phyloP scores from a whole-genome alignment of 2,888 invertebrate genomes.

The Drosophila birchii region DNA sequence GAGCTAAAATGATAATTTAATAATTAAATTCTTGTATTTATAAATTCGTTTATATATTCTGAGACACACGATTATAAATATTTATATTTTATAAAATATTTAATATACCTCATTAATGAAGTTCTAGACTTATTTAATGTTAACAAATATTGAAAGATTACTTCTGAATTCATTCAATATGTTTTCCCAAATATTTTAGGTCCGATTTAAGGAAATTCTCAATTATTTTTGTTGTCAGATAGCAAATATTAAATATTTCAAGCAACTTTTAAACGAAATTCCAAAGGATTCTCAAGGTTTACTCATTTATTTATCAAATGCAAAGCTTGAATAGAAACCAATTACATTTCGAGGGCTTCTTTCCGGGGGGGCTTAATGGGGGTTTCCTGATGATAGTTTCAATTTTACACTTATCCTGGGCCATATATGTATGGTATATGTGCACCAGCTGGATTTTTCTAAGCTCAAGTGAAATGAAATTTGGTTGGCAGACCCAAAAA shows the following conservation, averaged over 20 bases:
- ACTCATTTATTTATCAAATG: neutral
- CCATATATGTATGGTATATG: neutral
- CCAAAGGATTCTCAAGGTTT: neutral
- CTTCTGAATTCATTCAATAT: too few relatives aligned
- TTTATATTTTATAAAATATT: too few relatives aligned
- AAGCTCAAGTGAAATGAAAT: slow-evolving; percentile 1
- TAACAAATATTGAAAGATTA: too few relatives aligned
- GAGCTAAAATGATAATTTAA: too few relatives aligned
- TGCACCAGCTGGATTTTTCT: neutral
- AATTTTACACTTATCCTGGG: neutral
- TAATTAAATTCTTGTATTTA: too few relatives aligned
- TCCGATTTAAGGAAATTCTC: too few relatives aligned
- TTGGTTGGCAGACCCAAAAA: slow-evolving; percentile 6
- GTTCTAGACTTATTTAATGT: too few relatives aligned
- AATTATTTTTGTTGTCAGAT: neutral
- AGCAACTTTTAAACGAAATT: neutral
- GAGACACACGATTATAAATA: too few relatives aligned
- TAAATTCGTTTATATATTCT: too few relatives aligned
- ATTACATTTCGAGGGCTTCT: slow-evolving; percentile 2
- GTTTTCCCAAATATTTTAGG: too few relatives aligned
- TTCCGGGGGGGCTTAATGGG: neutral
- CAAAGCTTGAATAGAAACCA: neutral
- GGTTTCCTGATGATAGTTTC: neutral
- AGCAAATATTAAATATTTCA: neutral
- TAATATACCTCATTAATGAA: too few relatives aligned